These are phyloP conservation scores for Serilophus lunatus DNA, from an alignment of 2,113 vertebrate genomes.

Conservation along the genomic window DNA sequence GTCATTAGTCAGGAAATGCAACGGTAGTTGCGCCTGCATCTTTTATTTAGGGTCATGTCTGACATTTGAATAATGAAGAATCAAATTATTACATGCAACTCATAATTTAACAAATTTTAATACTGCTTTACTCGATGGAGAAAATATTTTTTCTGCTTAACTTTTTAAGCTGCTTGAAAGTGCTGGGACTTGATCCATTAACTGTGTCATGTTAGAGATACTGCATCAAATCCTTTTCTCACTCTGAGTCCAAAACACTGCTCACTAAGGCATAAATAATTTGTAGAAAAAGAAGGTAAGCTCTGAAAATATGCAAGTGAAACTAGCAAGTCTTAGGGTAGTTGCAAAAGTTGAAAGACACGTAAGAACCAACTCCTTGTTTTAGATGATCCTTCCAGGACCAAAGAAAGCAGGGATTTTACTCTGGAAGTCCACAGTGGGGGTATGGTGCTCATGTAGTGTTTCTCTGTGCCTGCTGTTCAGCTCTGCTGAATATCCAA, in stretches of 20 bases:
- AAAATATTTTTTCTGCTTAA: neutral
- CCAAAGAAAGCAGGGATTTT: neutral
- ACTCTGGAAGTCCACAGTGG: neutral
- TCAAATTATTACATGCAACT: neutral
- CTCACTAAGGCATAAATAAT: neutral
- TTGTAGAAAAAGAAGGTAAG: neutral
- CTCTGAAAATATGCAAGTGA: neutral
- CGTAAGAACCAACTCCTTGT: rapidly evolving
- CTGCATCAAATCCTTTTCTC: neutral
- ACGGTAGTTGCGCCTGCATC: neutral
- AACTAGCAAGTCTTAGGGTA: neutral
- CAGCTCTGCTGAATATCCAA: neutral
- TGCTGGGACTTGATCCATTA: neutral
- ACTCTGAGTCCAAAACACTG: neutral
- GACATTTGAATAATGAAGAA: neutral
- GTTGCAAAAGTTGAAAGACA: neutral
- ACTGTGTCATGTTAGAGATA: neutral
- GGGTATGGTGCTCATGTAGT: neutral
- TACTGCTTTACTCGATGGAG: neutral
- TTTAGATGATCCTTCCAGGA: neutral
- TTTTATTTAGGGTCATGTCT: neutral
- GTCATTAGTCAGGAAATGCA: neutral
- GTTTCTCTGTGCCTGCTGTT: neutral
- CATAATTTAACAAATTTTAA: neutral
- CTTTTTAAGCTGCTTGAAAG: neutral